phyloP scores from a whole-genome alignment of 2,888 invertebrate species.

The Dolichomitus sp. region DNA sequence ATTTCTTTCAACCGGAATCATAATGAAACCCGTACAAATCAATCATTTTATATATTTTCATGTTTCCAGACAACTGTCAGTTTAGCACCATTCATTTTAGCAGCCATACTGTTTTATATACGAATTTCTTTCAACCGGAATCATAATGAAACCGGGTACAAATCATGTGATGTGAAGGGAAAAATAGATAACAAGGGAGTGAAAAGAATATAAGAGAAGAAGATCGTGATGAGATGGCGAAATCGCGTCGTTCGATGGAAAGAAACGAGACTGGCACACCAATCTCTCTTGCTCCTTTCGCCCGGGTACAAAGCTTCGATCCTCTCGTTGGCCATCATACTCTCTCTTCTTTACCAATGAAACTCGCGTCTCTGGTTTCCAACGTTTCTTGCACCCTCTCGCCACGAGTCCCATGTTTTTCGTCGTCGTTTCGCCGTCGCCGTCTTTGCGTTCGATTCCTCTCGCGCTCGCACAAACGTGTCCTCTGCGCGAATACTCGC shows the following conservation, averaged over 20 bases:
- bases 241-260: constrained; percentile 49
- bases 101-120: not conserved
- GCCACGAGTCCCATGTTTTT: constrained; percentile 27
- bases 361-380: constrained; percentile 62
- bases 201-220: constrained; percentile 5
- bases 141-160: not conserved
- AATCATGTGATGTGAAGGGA: constrained; percentile 3
- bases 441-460: constrained; percentile 43
- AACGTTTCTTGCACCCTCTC: constrained; percentile 66
- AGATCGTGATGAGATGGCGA: constrained; percentile 43
- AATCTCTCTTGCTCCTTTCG: constrained; percentile 58
- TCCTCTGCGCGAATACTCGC: constrained; percentile 67
- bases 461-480: constrained; percentile 35
- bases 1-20: too few species aligned
- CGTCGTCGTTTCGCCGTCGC: constrained; percentile 43
- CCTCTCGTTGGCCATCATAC: constrained; percentile 35
- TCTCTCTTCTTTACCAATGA: constrained; percentile 57
- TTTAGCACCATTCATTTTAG: not conserved
- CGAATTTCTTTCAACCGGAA: not conserved
- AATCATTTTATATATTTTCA: not conserved
- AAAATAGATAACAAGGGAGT: constrained; percentile 32
- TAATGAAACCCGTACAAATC: too few species aligned
- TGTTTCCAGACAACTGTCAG: not conserved
- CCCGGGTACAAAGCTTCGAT: constrained; percentile 49
- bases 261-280: constrained; percentile 62